Conservation (phyloP, 2,113 vertebrate genomes). For the Austrofundulus limnaeus region DNA sequence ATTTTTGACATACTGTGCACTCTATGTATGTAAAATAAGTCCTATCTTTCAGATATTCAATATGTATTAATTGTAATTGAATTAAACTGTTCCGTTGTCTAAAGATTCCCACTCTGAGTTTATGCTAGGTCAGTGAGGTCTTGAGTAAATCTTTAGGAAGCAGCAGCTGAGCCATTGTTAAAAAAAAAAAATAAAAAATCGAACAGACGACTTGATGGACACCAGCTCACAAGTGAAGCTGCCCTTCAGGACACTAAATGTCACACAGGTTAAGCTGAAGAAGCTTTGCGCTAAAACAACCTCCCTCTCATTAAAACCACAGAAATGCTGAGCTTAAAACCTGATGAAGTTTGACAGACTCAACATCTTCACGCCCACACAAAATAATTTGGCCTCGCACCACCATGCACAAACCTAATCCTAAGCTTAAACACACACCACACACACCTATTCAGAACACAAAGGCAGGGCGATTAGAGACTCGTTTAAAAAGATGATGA, state of each 20-base stretch:
- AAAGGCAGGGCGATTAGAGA: slow-evolving; percentile 52
- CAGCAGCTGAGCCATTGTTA: slow-evolving; percentile 14
- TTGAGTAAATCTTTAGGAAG: slow-evolving; percentile 9
- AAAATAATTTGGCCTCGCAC: slow-evolving; percentile 23
- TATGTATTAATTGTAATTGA: too few species aligned
- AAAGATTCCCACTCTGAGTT: too few species aligned
- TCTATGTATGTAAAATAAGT: too few species aligned
- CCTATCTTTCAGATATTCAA: too few species aligned
- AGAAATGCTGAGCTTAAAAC: slow-evolving; percentile 19
- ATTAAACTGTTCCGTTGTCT: too few species aligned
- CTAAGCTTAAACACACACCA: slow-evolving; percentile 24
- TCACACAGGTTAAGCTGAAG: slow-evolving; percentile 47
- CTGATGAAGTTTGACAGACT: slow-evolving; percentile 4
- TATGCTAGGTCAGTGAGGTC: slow-evolving; percentile 4
- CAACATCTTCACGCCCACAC: slow-evolving; percentile 19
- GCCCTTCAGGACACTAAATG: slow-evolving; percentile 48
- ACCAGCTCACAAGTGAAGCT: neutral
- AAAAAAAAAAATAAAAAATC: too few species aligned
- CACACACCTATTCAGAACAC: slow-evolving; percentile 32
- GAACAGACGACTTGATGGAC: slow-evolving; percentile 13
- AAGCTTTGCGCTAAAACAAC: slow-evolving; percentile 31
- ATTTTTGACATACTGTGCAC: too few species aligned
- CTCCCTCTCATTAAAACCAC: slow-evolving; percentile 30
- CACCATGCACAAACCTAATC: slow-evolving; percentile 26
- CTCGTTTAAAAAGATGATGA: slow-evolving; percentile 48